Base-by-base conservation (phyloP, 2,888 invertebrate species). In the Adela reaumurella region DNA sequence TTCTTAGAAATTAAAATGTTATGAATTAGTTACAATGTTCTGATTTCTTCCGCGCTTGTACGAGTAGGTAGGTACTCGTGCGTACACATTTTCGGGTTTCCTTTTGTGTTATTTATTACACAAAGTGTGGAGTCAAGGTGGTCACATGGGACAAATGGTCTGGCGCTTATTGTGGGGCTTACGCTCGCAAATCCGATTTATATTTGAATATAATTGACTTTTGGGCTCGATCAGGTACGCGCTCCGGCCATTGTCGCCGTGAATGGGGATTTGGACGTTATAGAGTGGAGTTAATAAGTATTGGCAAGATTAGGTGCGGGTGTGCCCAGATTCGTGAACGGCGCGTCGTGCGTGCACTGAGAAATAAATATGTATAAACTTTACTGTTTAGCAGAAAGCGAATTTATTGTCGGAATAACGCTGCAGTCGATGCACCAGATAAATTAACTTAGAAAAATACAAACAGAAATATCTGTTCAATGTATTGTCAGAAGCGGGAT, bases 201-300 rank as follows among this genome's bases (percentile, higher is more conserved):
- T 74, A 78, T 78, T 78, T 76, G 76, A 78, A 78, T 78, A 77
- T 78, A 77, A 78, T 78, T 74, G 77, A 77, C 72, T 76, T 71
- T 70, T 69, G 67, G 72, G 65, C 70, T 62, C 67, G 62, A 69
- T 73, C 76, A 68, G 73, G 74, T 74, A 73, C 62, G 65, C 60
- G 66, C 65, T 63, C 64, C 59, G 64, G 64, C n/a, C 65, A 72
- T 77, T 77, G 77, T 77, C 62, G 68, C 58, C 62, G 67, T 71
- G 68, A 69, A 73, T 71, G 73, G 74, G 64, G 71, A 74, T n/a
- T n/a, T n/a, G n/a, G n/a, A n/a, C n/a, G 76, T 78, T 76, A 76
- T 76, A 72, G 68, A 60, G 61, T 66, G 67, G 70, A 74, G 64
- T 74, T 78, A 77, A 77, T 74, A 74, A 76, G 76, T 71, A 67